These are phyloP conservation scores for Diploptera punctata DNA, from an alignment of 2,888 invertebrate genomes.

Conservation along the genomic window DNA sequence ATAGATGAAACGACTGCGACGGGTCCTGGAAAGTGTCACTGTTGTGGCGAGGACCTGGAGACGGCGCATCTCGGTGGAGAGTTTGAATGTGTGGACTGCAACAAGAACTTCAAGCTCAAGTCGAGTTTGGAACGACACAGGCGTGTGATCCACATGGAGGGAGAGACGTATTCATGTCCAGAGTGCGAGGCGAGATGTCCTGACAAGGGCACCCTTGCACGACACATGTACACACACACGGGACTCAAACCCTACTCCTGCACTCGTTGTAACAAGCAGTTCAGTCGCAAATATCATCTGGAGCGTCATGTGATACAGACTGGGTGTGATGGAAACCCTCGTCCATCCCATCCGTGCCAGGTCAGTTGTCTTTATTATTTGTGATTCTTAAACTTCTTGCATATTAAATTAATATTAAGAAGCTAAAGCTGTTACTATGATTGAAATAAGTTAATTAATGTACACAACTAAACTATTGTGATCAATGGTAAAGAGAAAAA, in stretches of 20 bases:
- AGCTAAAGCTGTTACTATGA: too few species aligned
- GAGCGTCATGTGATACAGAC: constrained; percentile 71
- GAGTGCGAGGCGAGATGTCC: constrained; percentile 73
- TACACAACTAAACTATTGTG: too few species aligned
- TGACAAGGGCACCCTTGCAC: constrained; percentile 64
- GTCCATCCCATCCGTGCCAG: constrained; percentile 63
- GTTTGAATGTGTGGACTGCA: constrained; percentile 66
- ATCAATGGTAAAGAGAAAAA: too few species aligned
- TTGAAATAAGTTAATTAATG: too few species aligned
- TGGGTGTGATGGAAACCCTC: constrained; percentile 68
- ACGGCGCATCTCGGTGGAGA: constrained; percentile 62
- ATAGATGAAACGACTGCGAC: constrained; percentile 43
- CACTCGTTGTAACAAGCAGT: constrained; percentile 71
- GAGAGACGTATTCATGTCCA: constrained; percentile 66
- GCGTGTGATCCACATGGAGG: constrained; percentile 71
- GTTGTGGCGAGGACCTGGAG: constrained; percentile 64
- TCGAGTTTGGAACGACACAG: constrained; percentile 70
- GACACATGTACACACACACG: constrained; percentile 73
- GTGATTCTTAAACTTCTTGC: too few species aligned
- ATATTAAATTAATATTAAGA: too few species aligned
- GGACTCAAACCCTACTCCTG: constrained; percentile 66
- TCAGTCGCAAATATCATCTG: constrained; percentile 79
- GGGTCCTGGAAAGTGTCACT: constrained; percentile 57
- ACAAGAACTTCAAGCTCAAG: constrained; percentile 74
- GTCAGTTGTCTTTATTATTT: constrained; percentile 53